Evolutionary conservation across 2,888 invertebrate genomes (phyloP).

Genomic region (Cynaeus angustus): DNA sequence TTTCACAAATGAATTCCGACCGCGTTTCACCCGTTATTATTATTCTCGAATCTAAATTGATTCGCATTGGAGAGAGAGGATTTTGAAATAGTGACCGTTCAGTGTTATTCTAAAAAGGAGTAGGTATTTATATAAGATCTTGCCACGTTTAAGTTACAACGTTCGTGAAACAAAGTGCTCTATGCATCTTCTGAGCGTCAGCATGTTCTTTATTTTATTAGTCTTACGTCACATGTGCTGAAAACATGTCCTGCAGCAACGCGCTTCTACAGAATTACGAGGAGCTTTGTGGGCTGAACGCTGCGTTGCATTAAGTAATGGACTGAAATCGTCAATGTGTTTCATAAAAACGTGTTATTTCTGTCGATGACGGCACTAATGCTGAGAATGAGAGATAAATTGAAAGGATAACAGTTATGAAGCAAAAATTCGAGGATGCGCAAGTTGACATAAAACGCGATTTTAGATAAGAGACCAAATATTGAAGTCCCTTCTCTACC

Average conservation of each 20-base stretch:
- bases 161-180: neutral
- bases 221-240: slow-evolving; percentile 27
- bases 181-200: slow-evolving; percentile 15
- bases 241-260: slow-evolving; percentile 17
- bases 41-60: slow-evolving; percentile 26
- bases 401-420: slow-evolving; percentile 29
- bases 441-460: slow-evolving; percentile 22
- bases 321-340: slow-evolving; percentile 6
- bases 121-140: neutral
- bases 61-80: slow-evolving; percentile 8
- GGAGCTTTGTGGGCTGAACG: slow-evolving; percentile 11
- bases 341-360: slow-evolving; percentile 32
- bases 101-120: neutral
- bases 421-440: slow-evolving; percentile 18
- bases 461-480: slow-evolving; percentile 33
- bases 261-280: slow-evolving; percentile 16
- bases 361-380: neutral
- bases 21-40: slow-evolving; percentile 14
- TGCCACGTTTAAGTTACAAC: neutral
- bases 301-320: slow-evolving; percentile 26
- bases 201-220: slow-evolving; percentile 32
- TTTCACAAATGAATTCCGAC: slow-evolving; percentile 34
- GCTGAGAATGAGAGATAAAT: slow-evolving; percentile 29
- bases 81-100: slow-evolving; percentile 1
- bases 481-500: slow-evolving; percentile 33